Base-by-base conservation (phyloP, 1,140 invertebrate genomes). In the Hydropsyche tenuis region DNA sequence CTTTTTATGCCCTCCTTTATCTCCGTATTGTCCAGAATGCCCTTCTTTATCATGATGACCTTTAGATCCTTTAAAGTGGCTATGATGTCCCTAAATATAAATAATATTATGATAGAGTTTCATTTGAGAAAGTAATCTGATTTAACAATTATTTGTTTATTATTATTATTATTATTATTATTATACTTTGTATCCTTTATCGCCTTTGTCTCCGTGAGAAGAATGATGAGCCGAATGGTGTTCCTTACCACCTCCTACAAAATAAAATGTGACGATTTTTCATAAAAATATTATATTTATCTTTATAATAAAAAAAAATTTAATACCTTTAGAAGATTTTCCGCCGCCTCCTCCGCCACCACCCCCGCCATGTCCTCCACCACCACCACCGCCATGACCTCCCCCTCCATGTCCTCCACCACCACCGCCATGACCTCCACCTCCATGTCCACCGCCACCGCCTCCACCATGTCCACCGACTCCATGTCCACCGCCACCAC, bases 11-110 rank as follows among this genome's bases (percentile, higher is more conserved):
- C 86, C 87, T 2, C 86, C 87, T 75, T 89, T 84, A 75, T 89
- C 87, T 25, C 85, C 82, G 78, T 89, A 87, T 73, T 88, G 84
- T 16, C 87, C 87, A 7, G 83, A 79, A 71, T 90, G 88, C 64
- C 87, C 82, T 73, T 90, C 88, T 70, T 87, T 87, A 65, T 89
- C 89, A 51, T 91, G 89, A 78, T 90, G 87, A 0, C 90, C 90
- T 73, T 91, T 91, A 45, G 89, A 86, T 6, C 84, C 86, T 74
- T 88, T 89, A 63, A 84, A 83, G 18, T 88, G 88, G 73, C 89
- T 83, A 76, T 90, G 88, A 23, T 87, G 27, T 1, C 83, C 84
- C 84, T 85, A 77, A 1, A 51, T 60, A 51, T 43, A 74, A 65
- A 43, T 11, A 79, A 79, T 69, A 78, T n/a, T n/a, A 80, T 5